Percentiles rank a stretch among this genome's conserved stretches.
Evolutionary conservation across 2,888 invertebrate genomes (phyloP).

Genomic region (Drosophila barbarae): DNA sequence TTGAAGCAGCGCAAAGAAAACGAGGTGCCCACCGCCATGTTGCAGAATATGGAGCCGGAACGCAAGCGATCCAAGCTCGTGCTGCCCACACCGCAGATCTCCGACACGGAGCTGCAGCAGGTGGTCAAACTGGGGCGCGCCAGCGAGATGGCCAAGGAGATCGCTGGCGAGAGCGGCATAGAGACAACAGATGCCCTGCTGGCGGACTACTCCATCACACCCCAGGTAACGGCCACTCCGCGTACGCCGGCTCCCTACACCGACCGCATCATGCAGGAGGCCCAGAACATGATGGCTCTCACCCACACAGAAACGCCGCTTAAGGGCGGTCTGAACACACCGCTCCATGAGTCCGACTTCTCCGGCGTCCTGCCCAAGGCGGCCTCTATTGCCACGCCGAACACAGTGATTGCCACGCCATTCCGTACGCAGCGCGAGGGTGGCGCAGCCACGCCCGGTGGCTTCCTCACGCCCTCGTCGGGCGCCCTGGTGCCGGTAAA

Average conservation of each 20-base stretch:
- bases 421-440: conserved; percentile 87
- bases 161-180: conserved; percentile 88
- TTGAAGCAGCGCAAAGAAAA: conserved; percentile 97
- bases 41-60: conserved; percentile 92
- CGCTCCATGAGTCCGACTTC: conserved; percentile 93
- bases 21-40: conserved; percentile 94
- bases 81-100: conserved; percentile 97
- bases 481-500: conserved; percentile 80
- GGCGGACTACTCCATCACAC: conserved; percentile 93
- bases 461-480: conserved; percentile 82
- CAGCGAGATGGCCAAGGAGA: conserved; percentile 93
- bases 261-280: conserved; percentile 94
- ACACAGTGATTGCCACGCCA: conserved; percentile 93
- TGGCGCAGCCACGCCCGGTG: conserved; percentile 84
- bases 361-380: conserved; percentile 89
- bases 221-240: conserved; percentile 86
- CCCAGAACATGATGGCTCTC: conserved; percentile 98
- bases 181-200: conserved; percentile 92
- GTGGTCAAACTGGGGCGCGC: conserved; percentile 95
- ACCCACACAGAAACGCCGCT: conserved; percentile 98
- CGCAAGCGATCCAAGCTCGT: conserved; percentile 97
- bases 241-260: conserved; percentile 92
- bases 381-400: conserved; percentile 89
- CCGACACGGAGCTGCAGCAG: conserved; percentile 93
- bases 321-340: conserved; percentile 97